Base-by-base conservation (phyloP, 2,888 invertebrate genomes). In the Eilema sororculum region DNA sequence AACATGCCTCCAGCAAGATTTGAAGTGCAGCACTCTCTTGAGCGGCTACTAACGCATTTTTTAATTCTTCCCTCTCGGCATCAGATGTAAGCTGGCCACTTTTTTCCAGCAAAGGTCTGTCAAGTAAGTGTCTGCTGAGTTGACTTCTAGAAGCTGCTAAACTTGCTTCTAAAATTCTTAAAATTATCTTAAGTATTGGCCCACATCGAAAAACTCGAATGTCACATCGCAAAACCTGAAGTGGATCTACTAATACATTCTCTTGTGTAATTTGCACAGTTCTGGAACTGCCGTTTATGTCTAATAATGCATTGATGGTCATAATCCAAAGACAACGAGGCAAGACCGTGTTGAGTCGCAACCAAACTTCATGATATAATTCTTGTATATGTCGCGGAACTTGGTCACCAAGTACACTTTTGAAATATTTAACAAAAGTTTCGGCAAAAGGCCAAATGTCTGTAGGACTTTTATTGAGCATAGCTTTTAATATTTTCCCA, bases 11-110 rank as follows among this genome's bases (percentile, higher is more conserved):
- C 62, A 99, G 94, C 74, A 99, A 95, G 84, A 99, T 98, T 94
- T 99, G 99, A 46, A 99, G 97, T 0, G 98, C 98, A 20, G 98
- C 98, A 91, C 98, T 98, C 88, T 99, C 99, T 95, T 99, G 99
- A 0, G 99, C 98, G 2, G 98, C 98, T 63, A 99, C 97, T 70
- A 99, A 95, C 5, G 99, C 98, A 65, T 97, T 97, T 90, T 98
- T 97, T 72, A 99, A 96, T 89, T 99, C 99, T 90, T 99, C 99
- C 75, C 99, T 96, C 90, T 99, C 99, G 0, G 96, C 95, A 89
- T 98, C 98, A 56, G 96, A 97, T 62, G 97, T 96, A 52, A 97
- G 90, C 82, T 97, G 97, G 0, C 97, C 97, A 78, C 96, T 96
- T 88, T 97, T 97, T 86, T 97, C 98, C 24, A 97, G 93, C 72